Base-by-base conservation (phyloP, 2,888 invertebrate genomes). In the Orgyia antiqua region DNA sequence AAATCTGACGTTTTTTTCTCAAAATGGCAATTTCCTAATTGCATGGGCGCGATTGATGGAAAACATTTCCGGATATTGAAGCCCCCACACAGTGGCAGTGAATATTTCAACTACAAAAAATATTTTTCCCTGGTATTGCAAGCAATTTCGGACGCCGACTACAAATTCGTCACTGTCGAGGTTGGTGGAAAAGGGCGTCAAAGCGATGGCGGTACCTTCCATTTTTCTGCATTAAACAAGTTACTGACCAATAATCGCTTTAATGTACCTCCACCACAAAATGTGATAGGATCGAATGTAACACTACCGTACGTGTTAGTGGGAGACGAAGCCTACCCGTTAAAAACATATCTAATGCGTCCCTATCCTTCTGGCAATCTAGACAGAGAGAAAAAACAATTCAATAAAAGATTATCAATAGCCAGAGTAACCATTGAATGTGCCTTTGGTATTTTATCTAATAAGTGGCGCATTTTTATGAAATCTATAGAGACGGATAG, bases 281-380 rank as follows among this genome's bases (percentile, higher is more conserved):
- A 27, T 24, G 29, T 41, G 30, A n/a, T 33, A 33, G 33, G 33
- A 21, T 40, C 40, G 34, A 31, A 45, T 27, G 23, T 42, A 25
- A 26, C 34, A 35, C 34, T 28, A 20, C 45, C 45, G 27, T 42
- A 31, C 31, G 43, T 43, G 15, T 27, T 43, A 23, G 34, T 36
- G 12, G 36, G 34, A 27, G 47, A 48, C 37, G 42, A 45, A 47
- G 44, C 37, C 0, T 47, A 35, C 36, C 31, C 41, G 10, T 33
- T 46, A 25, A 35, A 34, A 30, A 21, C 41, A 41, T 38, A 43
- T 35, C 44, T 31, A 4, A 24, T 35, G 36, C 26, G 39, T 27
- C 43, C 42, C 32, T 43, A 38, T 43, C 29, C 36, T 8, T n/a
- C 15, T 4, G 15, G 3, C 15, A 6, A 3, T 15, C 15, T 27